Conservation (phyloP, 2,797 vertebrate genomes). For the Danionella dracula region DNA sequence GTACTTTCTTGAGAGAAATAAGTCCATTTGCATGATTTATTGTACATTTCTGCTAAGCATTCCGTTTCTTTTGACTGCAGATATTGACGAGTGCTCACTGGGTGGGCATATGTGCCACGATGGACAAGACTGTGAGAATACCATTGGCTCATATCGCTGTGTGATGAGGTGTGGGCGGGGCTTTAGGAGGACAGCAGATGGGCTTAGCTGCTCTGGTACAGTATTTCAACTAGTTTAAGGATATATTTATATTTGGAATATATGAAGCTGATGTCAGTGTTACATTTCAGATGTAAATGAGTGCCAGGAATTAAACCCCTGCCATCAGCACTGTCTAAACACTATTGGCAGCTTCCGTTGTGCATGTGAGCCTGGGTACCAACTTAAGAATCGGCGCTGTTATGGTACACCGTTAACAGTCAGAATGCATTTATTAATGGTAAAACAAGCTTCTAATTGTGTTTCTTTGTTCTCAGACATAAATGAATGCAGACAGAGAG, state of each 20-base stretch:
- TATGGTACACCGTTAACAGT: constrained; percentile 70
- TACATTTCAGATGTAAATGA: constrained; percentile 83
- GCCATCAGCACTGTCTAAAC: constrained; percentile 90
- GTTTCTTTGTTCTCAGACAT: constrained; percentile 70
- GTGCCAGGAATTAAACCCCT: constrained; percentile 86
- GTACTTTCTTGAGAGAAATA: no score
- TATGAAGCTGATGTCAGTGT: neutral
- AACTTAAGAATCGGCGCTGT: constrained; percentile 87
- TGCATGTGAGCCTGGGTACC: constrained; percentile 89
- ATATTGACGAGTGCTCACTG: constrained; percentile 87
- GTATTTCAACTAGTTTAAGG: neutral
- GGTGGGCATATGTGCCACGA: constrained; percentile 71
- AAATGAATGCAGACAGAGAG: constrained; percentile 91
- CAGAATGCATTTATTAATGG: no score
- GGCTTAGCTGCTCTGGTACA: constrained; percentile 83
- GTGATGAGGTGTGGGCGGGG: constrained; percentile 79
- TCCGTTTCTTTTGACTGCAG: constrained; percentile 51
- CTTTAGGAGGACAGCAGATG: constrained; percentile 80
- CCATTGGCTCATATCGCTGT: constrained; percentile 85
- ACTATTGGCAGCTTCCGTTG: constrained; percentile 92
- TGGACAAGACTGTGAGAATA: constrained; percentile 88
- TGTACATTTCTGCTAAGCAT: no score
- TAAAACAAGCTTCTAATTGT: no score
- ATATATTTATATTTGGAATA: neutral
- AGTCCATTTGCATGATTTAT: no score